phyloP scores from a whole-genome alignment of 2,113 vertebrate species.

The Camarhynchus parvulus region DNA sequence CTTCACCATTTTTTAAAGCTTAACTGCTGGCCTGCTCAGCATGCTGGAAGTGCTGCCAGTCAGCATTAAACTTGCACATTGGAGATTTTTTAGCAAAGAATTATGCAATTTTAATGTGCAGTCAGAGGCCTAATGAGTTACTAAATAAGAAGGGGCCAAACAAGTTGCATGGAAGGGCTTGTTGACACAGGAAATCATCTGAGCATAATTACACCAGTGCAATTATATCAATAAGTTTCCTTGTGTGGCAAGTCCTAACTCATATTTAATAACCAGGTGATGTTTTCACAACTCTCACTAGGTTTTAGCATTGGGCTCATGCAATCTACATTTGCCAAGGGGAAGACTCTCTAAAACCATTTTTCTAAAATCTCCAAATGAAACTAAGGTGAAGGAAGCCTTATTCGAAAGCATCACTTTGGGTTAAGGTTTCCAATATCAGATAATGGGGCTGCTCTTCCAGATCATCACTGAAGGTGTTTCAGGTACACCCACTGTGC shows the following conservation, averaged over 20 bases:
- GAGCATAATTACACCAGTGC: not conserved
- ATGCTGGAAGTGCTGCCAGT: not conserved
- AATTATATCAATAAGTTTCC: constrained; percentile 39
- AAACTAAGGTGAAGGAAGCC: not conserved
- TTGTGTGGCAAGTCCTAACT: constrained; percentile 23
- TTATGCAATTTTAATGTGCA: not conserved
- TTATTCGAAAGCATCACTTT: not conserved
- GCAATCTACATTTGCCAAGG: accelerated
- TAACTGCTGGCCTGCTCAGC: not conserved
- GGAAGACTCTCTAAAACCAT: not conserved
- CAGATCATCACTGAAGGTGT: accelerated
- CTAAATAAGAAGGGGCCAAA: constrained; percentile 15
- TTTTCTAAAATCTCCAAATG: not conserved
- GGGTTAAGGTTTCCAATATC: not conserved
- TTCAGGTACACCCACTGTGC: not conserved
- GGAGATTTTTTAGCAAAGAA: not conserved
- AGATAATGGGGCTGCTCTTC: not conserved
- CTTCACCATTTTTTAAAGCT: not conserved
- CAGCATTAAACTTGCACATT: not conserved
- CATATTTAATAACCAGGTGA: constrained; percentile 10
- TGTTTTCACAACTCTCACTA: constrained; percentile 15
- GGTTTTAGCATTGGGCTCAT: not conserved
- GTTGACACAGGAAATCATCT: constrained; percentile 13
- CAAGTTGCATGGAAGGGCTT: constrained; percentile 31
- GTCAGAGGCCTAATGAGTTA: constrained; percentile 13